Base-by-base conservation (phyloP, 2,797 vertebrate genomes). In the Enteromius viviparus region DNA sequence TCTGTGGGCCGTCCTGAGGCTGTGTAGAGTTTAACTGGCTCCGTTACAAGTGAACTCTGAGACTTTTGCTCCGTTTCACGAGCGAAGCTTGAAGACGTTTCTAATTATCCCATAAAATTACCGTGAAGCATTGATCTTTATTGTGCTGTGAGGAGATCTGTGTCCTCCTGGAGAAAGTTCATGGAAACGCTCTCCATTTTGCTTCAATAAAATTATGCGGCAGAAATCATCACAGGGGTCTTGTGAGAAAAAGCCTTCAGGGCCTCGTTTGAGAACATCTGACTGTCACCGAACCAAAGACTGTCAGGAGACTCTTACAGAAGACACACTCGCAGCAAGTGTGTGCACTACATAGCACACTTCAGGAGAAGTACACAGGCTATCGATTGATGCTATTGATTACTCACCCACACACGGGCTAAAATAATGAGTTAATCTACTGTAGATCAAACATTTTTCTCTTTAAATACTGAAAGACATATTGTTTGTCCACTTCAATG, bases 91-190 rank as follows among this genome's bases (percentile, higher is more conserved):
- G 60, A 34, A 79, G 45, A 84, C 58, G 74, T 83, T 85, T 87
- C 45, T 78, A 88, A 89, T 89, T 81, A 89, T 88, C 85, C 83
- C 62, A 85, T 79, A 77, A 77, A 87, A 84, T 81, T 84, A 85
- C 77, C 72, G 81, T 84, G 76, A 87, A 88, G 79, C 80, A 87
- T 85, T 88, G 79, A 81, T 76, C 75, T 91, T 92, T 89, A 92
- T 92, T 91, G 89, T 87, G 85, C 90, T 91, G 91, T 82, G 91
- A 91, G 68, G 76, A 79, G 79, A 64, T 75, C 90, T 89, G 93
- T 93, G 92, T 92, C 91, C 93, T 91, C 90, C 88, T 93, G 93
- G 91, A 93, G 87, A 87, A 92, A 90, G 90, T 92, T 90, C 89
- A 90, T 79, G 86, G 91, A 93, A 92, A 91, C 90, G 91, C 92